These are phyloP conservation scores for Artemia franciscana DNA, from an alignment of 1,140 invertebrate species.

Conservation along the genomic window DNA sequence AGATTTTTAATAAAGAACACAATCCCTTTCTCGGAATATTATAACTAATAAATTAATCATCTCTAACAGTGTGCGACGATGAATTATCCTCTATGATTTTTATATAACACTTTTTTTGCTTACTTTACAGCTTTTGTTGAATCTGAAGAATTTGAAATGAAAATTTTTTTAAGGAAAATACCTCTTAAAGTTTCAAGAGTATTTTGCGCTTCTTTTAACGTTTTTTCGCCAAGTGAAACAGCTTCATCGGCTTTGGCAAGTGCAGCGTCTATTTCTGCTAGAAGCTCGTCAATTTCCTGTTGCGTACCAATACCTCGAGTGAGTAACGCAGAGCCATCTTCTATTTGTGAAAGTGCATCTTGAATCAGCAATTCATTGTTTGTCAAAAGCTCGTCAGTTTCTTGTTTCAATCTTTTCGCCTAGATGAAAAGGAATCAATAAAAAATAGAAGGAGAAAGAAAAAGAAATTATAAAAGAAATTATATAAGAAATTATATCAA, in stretches of 20 bases:
- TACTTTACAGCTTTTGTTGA: too few relatives aligned
- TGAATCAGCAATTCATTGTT: slow-evolving; percentile 29
- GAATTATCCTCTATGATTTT: too few relatives aligned
- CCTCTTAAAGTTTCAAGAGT: slow-evolving; percentile 59
- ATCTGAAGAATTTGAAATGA: too few relatives aligned
- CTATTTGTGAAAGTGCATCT: slow-evolving; percentile 32
- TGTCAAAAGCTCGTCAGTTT: slow-evolving; percentile 35
- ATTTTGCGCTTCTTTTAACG: slow-evolving; percentile 57
- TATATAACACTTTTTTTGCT: too few relatives aligned
- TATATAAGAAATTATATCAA: too few relatives aligned
- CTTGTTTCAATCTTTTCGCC: slow-evolving; percentile 34
- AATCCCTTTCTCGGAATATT: too few relatives aligned
- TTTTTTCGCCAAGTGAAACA: slow-evolving; percentile 54
- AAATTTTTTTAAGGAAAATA: too few relatives aligned
- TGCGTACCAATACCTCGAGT: slow-evolving; percentile 29
- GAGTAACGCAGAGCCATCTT: slow-evolving; percentile 26
- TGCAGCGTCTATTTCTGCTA: slow-evolving; percentile 41
- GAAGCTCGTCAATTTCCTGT: slow-evolving; percentile 32
- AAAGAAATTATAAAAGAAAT: too few relatives aligned
- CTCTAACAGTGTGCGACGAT: too few relatives aligned
- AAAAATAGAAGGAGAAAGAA: neutral
- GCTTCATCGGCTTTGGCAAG: slow-evolving; percentile 50
- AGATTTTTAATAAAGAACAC: too few relatives aligned
- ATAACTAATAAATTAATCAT: too few relatives aligned
- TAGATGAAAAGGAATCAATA: slow-evolving; percentile 15